phyloP scores from a whole-genome alignment of 2,888 invertebrate species.

The Caenorhabditis sulstoni region DNA sequence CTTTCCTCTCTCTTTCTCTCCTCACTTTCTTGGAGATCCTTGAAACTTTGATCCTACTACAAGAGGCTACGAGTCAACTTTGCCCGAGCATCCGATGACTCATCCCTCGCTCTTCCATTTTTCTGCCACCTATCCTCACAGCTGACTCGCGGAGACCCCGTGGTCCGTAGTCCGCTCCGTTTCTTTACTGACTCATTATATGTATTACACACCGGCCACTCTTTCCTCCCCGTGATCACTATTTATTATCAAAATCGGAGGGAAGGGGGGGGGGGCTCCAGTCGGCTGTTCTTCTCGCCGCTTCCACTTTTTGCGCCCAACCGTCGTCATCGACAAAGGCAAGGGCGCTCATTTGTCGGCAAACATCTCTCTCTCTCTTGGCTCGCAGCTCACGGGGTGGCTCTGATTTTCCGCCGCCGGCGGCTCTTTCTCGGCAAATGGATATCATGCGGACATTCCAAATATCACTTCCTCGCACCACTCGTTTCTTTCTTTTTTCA shows the following conservation, averaged over 20 bases:
- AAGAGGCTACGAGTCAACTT: too few species aligned
- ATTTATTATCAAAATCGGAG: slow-evolving; percentile 16
- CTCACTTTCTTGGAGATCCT: too few species aligned
- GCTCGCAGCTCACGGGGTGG: slow-evolving; percentile 17
- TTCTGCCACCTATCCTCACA: slow-evolving; percentile 34
- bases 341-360: slow-evolving; percentile 13
- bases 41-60: too few species aligned
- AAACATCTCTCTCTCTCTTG: slow-evolving; percentile 39
- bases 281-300: slow-evolving; percentile 14
- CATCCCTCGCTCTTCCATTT: too few species aligned
- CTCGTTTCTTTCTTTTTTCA: slow-evolving; percentile 25
- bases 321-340: slow-evolving; percentile 4
- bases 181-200: slow-evolving; percentile 26
- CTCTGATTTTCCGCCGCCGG: slow-evolving; percentile 19
- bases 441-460: slow-evolving; percentile 44
- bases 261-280: slow-evolving; percentile 5
- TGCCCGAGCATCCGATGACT: too few species aligned
- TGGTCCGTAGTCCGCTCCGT: slow-evolving; percentile 2
- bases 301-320: slow-evolving; percentile 8
- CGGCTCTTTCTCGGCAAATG: not conserved
- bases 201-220: slow-evolving; percentile 12
- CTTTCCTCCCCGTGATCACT: slow-evolving; percentile 4
- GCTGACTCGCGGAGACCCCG: slow-evolving; percentile 31
- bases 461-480: too few species aligned
- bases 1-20: too few species aligned